Evolutionary conservation across 2,888 invertebrate species (phyloP), one percentile per base, ranked within the genome.

Genomic region (Chalcis sispes): DNA sequence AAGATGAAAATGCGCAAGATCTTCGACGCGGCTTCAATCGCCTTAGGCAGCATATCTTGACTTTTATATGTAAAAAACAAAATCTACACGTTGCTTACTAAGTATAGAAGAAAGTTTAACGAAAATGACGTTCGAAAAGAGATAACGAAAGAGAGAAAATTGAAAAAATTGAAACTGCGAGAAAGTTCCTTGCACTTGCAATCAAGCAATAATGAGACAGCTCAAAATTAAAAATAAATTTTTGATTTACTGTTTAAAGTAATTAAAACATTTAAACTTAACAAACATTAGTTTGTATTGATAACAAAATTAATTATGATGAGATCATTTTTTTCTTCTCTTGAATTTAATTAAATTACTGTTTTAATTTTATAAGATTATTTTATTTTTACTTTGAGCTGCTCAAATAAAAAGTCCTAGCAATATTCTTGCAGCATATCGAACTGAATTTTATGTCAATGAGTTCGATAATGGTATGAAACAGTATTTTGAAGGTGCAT

Each of bases 21-120:
- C 73, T 62, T 61, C 59, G 48, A 72, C 59, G 56, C 69, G 75
- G 77, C 79, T 79, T 79, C 58, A 77, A 65, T 61, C 73, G 75
- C 77, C 77, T 79, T 79, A 77, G 75, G 72, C 75, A 79, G 75
- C 77, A 77, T 79, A 79, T 79, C 79, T 77, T 67, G 58, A 75
- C 65, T 75, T 78, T 78, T 78, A 50, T 72, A 78, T 65, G 52
- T 67, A 71, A 67, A 54, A 18, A 61, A 25, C 32, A 40, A 66
- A 62, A 62, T 40, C 25, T 66, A 71, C 62, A 69, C 36, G 58
- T 62, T 50, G 67, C 62, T 65, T 71, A 52, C 27, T 69, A 65
- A 61, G 52, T 23, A 36, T 65, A 67, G 66, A 61, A 23, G 23
- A 46, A 20, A 42, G 59, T 56, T 46, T 36, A 15, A 36, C 7